A percentile compares a stretch with the other conserved stretches of the same genome.
Conservation (phyloP, 2,797 vertebrate species). For the Lates japonicus region DNA sequence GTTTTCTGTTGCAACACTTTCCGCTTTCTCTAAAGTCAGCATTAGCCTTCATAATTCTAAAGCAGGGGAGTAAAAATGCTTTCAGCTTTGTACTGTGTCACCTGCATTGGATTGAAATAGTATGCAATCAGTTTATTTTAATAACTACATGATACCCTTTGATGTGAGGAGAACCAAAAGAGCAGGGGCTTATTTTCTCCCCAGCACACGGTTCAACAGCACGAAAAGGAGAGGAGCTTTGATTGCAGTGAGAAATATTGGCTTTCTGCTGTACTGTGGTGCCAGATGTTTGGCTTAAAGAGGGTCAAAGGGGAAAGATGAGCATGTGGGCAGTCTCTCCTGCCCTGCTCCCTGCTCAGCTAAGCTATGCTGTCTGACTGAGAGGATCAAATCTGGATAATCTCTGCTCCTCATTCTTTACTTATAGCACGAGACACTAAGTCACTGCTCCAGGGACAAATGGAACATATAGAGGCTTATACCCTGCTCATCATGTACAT, state of each 20-base stretch:
- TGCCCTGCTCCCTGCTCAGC: slow-evolving; percentile 32
- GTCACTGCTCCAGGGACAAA: slow-evolving; percentile 13
- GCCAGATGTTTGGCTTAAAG: slow-evolving; percentile 72
- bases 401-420: slow-evolving; percentile 56
- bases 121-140: slow-evolving; percentile 8
- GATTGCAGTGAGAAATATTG: slow-evolving; percentile 38
- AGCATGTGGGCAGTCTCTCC: slow-evolving; percentile 48
- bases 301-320: slow-evolving; percentile 50
- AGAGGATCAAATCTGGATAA: slow-evolving; percentile 69
- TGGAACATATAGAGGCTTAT: slow-evolving; percentile 25
- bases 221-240: slow-evolving; percentile 24
- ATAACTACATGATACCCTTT: slow-evolving; percentile 7
- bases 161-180: slow-evolving; percentile 11
- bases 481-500: background rate
- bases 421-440: slow-evolving; percentile 1
- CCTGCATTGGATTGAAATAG: slow-evolving; percentile 11
- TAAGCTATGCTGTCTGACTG: slow-evolving; percentile 56
- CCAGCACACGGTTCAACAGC: background rate
- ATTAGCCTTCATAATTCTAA: background rate
- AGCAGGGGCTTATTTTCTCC: background rate
- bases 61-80: background rate
- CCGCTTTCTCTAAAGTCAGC: slow-evolving; percentile 6
- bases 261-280: slow-evolving; percentile 40
- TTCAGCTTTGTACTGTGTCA: background rate
- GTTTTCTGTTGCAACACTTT: slow-evolving; percentile 10